Conservation (phyloP, 2,113 vertebrate species). For the Labeo rohita region DNA sequence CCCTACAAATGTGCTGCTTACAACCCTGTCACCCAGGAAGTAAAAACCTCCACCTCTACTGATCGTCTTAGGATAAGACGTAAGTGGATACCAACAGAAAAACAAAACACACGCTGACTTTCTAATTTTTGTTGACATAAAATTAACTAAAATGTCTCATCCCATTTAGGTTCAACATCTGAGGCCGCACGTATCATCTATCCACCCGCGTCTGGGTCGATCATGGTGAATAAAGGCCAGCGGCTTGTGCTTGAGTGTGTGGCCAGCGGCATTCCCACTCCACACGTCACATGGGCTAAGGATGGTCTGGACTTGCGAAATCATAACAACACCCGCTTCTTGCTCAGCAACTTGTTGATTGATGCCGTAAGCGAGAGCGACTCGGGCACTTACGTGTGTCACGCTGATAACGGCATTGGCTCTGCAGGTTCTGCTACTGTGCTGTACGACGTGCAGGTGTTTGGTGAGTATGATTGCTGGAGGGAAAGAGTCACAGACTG, state of each 20-base stretch:
- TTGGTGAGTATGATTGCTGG: constrained; percentile 80
- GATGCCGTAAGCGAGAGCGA: constrained; percentile 87
- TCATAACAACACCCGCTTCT: constrained; percentile 91
- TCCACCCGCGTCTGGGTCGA: constrained; percentile 88
- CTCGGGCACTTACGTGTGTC: constrained; percentile 91
- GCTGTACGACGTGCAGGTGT: constrained; percentile 93
- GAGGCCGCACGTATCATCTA: constrained; percentile 96
- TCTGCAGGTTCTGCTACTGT: constrained; percentile 77
- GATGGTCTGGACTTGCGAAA: constrained; percentile 80
- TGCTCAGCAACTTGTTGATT: constrained; percentile 95
- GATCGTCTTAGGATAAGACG: constrained; percentile 94
- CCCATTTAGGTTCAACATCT: constrained; percentile 83
- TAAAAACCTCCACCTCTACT: constrained; percentile 90
- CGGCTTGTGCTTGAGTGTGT: constrained; percentile 95
- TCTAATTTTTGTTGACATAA: no score
- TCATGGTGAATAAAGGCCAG: constrained; percentile 95
- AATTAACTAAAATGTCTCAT: not conserved
- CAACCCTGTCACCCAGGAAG: constrained; percentile 94
- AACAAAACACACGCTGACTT: not conserved
- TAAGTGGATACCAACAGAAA: constrained; percentile 70
- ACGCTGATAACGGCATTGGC: constrained; percentile 86
- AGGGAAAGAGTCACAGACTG: not conserved
- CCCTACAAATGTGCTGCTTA: constrained; percentile 96
- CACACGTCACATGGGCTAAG: constrained; percentile 92
- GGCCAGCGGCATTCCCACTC: constrained; percentile 91